A percentile compares a stretch with the other conserved stretches of the same genome.
These are phyloP conservation scores for Papilio machaon DNA, from an alignment of 1,140 invertebrate genomes.

Conservation along the genomic window DNA sequence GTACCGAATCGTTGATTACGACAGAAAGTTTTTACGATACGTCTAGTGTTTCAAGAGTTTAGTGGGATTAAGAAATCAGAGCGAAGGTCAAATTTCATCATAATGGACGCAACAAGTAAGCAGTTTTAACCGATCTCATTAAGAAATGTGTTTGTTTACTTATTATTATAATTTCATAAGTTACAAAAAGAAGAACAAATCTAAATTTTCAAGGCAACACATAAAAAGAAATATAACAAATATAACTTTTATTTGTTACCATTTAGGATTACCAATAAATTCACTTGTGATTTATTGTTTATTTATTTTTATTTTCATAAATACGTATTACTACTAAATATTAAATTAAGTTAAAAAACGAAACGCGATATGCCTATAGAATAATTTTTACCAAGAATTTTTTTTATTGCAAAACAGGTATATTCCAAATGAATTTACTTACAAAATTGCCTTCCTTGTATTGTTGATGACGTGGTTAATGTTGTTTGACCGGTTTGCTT, in stretches of 20 bases:
- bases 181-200: not conserved
- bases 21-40: slow-evolving; percentile 24
- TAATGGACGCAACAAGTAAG: slow-evolving; percentile 79
- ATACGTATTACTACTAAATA: not conserved
- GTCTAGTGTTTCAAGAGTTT: slow-evolving; percentile 45
- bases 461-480: slow-evolving; percentile 13
- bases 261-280: not conserved
- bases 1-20: slow-evolving; percentile 11
- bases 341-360: not conserved
- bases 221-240: not conserved
- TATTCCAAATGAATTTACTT: not conserved
- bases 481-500: slow-evolving; percentile 15
- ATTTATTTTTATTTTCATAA: not conserved
- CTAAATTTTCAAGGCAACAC: not conserved
- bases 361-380: no score
- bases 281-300: not conserved
- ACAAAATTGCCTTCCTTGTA: not conserved
- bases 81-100: slow-evolving; percentile 72
- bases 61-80: slow-evolving; percentile 54
- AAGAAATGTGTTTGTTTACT: slow-evolving; percentile 23
- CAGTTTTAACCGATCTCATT: slow-evolving; percentile 41
- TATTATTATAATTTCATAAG: not conserved
- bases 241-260: not conserved
- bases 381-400: not conserved
- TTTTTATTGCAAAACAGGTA: not conserved